Conservation (phyloP, 2,113 vertebrate genomes). For the Bubalus kerabau region DNA sequence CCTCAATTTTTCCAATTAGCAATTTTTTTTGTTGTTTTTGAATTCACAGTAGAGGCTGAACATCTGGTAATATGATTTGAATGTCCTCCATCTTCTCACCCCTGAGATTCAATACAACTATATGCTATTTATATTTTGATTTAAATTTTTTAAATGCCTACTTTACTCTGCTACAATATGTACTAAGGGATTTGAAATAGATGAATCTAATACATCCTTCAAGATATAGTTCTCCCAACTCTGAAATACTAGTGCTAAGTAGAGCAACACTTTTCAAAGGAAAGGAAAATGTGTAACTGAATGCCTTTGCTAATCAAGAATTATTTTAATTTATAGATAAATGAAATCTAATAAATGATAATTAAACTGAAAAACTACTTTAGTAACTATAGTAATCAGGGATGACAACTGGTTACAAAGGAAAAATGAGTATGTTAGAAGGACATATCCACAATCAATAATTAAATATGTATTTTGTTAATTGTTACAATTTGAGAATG, state of each 20-base stretch:
- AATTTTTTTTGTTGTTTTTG: conserved; percentile 63
- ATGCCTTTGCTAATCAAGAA: neutral
- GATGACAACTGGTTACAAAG: neutral
- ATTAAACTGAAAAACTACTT: neutral
- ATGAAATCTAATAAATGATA: neutral
- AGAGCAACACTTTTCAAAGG: conserved; percentile 11
- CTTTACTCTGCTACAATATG: conserved; percentile 73
- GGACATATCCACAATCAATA: neutral
- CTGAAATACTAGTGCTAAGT: conserved; percentile 57
- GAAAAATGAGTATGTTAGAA: neutral
- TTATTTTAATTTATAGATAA: neutral
- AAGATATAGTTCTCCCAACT: conserved; percentile 59
- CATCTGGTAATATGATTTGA: conserved; percentile 78
- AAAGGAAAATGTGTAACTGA: neutral
- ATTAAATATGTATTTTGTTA: neutral
- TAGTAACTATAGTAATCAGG: neutral
- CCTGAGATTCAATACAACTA: conserved; percentile 70
- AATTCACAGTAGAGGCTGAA: conserved; percentile 77
- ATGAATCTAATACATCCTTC: conserved; percentile 63
- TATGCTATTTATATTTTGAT: conserved; percentile 77
- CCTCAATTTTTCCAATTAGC: conserved; percentile 74
- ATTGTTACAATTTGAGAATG: neutral
- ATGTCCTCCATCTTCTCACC: conserved; percentile 73
- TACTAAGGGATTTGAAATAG: conserved; percentile 73
- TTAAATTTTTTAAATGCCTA: conserved; percentile 74